Evolutionary conservation across 1,140 invertebrate genomes (phyloP).

Genomic region (Pantala flavescens): DNA sequence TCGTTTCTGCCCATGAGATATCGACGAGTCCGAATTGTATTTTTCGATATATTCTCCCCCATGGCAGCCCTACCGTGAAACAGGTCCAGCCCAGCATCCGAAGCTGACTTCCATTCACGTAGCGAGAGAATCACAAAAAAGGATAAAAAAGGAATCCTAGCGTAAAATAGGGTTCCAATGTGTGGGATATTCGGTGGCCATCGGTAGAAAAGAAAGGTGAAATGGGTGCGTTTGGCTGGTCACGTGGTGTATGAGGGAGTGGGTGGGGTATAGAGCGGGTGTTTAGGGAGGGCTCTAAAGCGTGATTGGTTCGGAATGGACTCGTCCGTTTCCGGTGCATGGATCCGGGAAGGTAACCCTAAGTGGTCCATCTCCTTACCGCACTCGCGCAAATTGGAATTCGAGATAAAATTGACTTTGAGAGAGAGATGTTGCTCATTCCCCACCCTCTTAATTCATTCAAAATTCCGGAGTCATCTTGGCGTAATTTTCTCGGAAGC

Average conservation of each 20-base stretch:
- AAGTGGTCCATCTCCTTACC: not conserved
- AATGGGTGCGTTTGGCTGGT: not conserved
- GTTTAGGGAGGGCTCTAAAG: not conserved
- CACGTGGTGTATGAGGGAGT: not conserved
- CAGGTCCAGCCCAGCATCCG: too few relatives aligned
- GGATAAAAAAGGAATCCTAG: too few relatives aligned
- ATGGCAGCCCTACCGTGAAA: too few relatives aligned
- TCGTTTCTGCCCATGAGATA: too few relatives aligned
- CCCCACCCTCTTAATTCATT: not conserved
- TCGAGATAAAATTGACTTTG: constrained; percentile 2
- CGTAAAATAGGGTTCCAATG: too few relatives aligned
- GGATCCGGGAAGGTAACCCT: not conserved
- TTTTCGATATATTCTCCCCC: too few relatives aligned
- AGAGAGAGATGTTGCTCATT: not conserved
- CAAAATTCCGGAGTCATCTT: not conserved
- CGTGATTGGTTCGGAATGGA: not conserved
- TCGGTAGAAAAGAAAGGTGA: not conserved
- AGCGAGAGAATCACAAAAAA: too few relatives aligned
- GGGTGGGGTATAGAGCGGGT: not conserved
- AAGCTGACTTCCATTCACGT: too few relatives aligned
- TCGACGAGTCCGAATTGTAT: too few relatives aligned
- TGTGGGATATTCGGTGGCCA: too few relatives aligned
- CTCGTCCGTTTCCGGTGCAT: not conserved
- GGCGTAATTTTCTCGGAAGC: too few relatives aligned
- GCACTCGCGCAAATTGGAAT: constrained; percentile 7